These are phyloP conservation scores for Glossophaga mutica DNA, from an alignment of 2,797 vertebrate genomes.

Conservation along the genomic window DNA sequence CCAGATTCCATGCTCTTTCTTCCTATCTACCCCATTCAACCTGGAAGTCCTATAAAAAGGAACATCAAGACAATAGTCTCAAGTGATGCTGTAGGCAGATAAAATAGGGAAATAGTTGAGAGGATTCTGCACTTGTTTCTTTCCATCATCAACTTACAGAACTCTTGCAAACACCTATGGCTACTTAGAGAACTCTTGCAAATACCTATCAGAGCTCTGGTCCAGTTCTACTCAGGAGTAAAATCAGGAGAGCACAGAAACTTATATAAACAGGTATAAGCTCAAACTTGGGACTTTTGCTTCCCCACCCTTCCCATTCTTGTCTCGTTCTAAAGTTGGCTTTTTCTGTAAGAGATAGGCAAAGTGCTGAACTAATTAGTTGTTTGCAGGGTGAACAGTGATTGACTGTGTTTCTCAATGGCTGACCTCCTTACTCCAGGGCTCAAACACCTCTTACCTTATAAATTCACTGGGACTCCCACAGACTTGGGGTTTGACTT, in stretches of 20 bases:
- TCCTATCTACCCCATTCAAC: neutral
- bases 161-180: neutral
- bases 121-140: neutral
- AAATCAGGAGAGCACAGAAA: neutral
- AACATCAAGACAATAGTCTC: slow-evolving; percentile 1
- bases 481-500: neutral
- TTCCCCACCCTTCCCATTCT: neutral
- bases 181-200: neutral
- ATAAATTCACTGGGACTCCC: neutral
- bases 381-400: neutral
- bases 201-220: neutral
- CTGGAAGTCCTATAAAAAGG: neutral
- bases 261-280: neutral
- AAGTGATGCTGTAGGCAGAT: neutral
- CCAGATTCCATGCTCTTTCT: neutral
- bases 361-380: neutral
- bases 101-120: neutral
- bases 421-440: neutral
- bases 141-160: neutral
- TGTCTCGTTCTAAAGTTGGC: neutral
- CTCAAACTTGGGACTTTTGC: neutral
- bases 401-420: neutral
- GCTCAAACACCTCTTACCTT: neutral
- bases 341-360: neutral
- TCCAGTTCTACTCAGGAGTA: neutral